Base-by-base conservation (phyloP, 2,113 vertebrate genomes). In the Scatophagus argus region DNA sequence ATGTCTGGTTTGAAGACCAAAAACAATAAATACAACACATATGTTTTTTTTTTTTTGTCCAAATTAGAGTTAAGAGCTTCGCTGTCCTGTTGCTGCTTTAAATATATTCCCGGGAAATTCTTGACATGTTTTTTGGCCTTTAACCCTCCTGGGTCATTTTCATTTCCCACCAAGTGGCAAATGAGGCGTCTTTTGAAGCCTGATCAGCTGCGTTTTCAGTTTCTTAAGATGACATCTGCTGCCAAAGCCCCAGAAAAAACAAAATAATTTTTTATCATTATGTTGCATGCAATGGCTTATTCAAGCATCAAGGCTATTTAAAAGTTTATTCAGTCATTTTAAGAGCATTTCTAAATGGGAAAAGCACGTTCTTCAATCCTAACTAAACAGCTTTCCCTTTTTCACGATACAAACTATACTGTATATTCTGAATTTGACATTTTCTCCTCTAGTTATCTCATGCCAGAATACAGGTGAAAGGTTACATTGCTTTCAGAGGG, bases 91-190 rank as follows among this genome's bases (percentile, higher is more conserved):
- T 88, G 92, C 66, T 89, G 90, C 94, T 94, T 95, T 73, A 90
- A 87, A 91, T 89, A 92, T 87, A 94, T 91, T 92, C 86, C 77
- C 68, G 77, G 90, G 90, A 58, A 93, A 94, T 93, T 95, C 90
- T 90, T 93, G 89, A 93, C 94, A 92, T 96, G 90, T 93, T 88
- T 93, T 91, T 84, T 93, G 92, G 88, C 89, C 93, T 95, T 94
- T 96, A 93, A 94, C 93, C 93, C 89, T 87, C 90, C 80, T 89
- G 93, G 95, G 95, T 96, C 93, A 93, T 96, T 96, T 96, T 97
- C 94, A 96, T 96, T 96, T 97, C 95, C 96, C 95, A 96, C 94
- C 95, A 96, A 95, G 95, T 96, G 95, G 91, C 92, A 96, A 93
- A 90, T 95, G 94, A 95, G 91, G 92, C 19, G 2, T 72, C 49